Percentiles rank a stretch among this genome's conserved stretches.
Conservation (phyloP, 2,797 vertebrate genomes). For the Pachyuromys duprasi region DNA sequence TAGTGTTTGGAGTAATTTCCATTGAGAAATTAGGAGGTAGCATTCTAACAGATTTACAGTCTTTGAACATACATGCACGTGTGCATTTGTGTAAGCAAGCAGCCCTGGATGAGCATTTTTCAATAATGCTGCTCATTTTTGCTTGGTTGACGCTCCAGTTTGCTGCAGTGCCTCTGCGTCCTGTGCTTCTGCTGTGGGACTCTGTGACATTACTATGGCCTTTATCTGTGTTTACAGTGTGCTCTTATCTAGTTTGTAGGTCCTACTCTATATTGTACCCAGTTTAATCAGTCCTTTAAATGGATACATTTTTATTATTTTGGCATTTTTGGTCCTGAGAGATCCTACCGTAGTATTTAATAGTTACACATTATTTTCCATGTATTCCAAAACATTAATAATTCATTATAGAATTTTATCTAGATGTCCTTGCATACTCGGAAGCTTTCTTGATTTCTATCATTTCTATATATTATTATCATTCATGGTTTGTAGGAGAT, state of each 20-base stretch:
- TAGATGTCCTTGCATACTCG: neutral
- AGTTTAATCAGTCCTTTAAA: neutral
- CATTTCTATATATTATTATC: conserved; percentile 17
- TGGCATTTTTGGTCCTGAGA: conserved; percentile 8
- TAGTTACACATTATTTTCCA: conserved; percentile 32
- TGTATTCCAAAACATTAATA: conserved; percentile 41
- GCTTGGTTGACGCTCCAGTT: neutral
- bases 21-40: neutral
- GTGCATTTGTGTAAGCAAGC: no score
- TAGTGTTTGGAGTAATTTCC: neutral
- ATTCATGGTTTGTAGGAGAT: neutral
- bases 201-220: neutral
- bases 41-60: rapidly evolving
- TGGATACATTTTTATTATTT: neutral
- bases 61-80: neutral
- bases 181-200: neutral
- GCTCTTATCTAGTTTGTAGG: neutral
- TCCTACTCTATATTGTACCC: neutral
- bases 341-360: neutral
- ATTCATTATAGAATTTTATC: conserved; percentile 33
- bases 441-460: neutral
- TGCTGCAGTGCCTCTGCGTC: rapidly evolving
- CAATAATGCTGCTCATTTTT: rapidly evolving
- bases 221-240: neutral
- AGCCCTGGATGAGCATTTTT: rapidly evolving